Evolutionary conservation across 2,888 invertebrate genomes (phyloP).

Genomic region (Apodemia hepburni): DNA sequence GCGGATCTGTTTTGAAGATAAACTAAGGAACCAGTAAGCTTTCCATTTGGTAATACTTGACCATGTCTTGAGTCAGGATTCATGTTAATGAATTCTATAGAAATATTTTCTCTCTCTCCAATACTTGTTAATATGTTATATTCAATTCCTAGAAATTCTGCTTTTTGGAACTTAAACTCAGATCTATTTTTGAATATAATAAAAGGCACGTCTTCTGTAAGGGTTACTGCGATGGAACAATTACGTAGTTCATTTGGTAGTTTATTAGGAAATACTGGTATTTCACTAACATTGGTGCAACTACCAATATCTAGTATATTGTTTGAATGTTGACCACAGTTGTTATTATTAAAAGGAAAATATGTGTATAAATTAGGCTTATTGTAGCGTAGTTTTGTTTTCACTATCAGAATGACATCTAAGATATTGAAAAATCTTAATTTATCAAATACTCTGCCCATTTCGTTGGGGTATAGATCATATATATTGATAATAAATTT

Average conservation of each 20-base stretch:
- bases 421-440: not conserved
- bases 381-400: not conserved
- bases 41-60: slow-evolving; percentile 4
- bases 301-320: not conserved
- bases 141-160: slow-evolving; percentile 2
- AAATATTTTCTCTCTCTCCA: slow-evolving; percentile 9
- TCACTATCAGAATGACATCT: not conserved
- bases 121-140: not conserved
- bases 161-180: not conserved
- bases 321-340: not conserved
- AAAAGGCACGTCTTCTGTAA: slow-evolving; percentile 10
- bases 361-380: not conserved
- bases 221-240: not conserved
- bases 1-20: slow-evolving; percentile 12
- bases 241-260: slow-evolving; percentile 2
- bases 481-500: slow-evolving; percentile 1
- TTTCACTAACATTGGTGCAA: not conserved
- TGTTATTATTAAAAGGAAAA: slow-evolving; percentile 4
- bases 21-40: not conserved
- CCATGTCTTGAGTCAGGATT: slow-evolving; percentile 3
- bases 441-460: not conserved
- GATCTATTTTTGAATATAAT: slow-evolving; percentile 9
- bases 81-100: not conserved
- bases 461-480: not conserved
- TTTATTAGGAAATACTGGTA: not conserved